Evolutionary conservation across 2,113 vertebrate species (phyloP).

Genomic region (Aplodontia rufa): DNA sequence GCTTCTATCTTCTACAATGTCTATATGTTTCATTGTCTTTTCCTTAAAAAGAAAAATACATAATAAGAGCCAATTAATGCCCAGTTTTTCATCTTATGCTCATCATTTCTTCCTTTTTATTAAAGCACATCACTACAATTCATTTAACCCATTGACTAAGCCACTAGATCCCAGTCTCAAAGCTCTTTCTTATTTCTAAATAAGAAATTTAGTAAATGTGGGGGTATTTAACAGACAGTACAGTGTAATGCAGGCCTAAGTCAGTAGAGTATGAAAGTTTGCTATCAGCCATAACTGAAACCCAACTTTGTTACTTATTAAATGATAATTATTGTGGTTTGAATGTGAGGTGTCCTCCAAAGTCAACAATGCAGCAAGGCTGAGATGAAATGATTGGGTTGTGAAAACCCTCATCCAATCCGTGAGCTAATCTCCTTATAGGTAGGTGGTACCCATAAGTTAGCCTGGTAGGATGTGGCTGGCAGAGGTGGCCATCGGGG

Average conservation of each 20-base stretch:
- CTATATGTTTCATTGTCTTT: constrained; percentile 31
- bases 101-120: constrained; percentile 51
- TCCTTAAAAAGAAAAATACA: constrained; percentile 49
- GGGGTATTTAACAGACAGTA: not conserved
- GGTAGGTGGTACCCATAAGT: too few species aligned
- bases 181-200: not conserved
- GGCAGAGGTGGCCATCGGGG: too few species aligned
- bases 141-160: constrained; percentile 58
- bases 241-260: not conserved
- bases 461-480: too few species aligned
- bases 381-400: too few species aligned
- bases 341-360: too few species aligned
- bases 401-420: too few species aligned
- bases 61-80: constrained; percentile 47
- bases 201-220: not conserved
- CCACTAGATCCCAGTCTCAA: not conserved
- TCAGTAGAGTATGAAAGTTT: not conserved
- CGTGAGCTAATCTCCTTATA: too few species aligned
- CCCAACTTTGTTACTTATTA: not conserved
- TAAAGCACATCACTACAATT: constrained; percentile 31
- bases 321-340: too few species aligned
- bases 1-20: not conserved
- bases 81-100: constrained; percentile 23
- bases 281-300: not conserved
- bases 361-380: too few species aligned